Evolutionary conservation across 2,113 vertebrate species (phyloP).

Genomic region (Ameiurus melas): DNA sequence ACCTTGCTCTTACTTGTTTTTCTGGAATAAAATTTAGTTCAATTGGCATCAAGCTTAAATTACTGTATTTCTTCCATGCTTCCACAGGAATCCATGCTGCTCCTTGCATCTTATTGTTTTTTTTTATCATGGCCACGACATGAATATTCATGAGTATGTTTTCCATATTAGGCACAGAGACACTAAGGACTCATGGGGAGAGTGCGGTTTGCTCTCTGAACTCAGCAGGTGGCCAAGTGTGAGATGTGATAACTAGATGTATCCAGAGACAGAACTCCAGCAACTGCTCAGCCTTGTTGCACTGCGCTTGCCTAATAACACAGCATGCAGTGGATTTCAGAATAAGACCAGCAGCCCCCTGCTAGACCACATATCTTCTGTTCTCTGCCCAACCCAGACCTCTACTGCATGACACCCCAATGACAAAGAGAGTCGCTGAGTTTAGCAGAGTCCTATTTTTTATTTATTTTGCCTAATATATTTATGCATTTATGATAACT

Average conservation of each 20-base stretch:
- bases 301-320: conserved; percentile 68
- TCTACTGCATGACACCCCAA: conserved; percentile 42
- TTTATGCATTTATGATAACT: background rate
- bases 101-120: conserved; percentile 33
- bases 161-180: conserved; percentile 75
- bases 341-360: conserved; percentile 52
- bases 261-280: conserved; percentile 65
- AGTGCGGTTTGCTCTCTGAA: conserved; percentile 68
- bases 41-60: conserved; percentile 45
- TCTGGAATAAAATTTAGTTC: conserved; percentile 33
- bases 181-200: conserved; percentile 65
- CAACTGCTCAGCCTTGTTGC: conserved; percentile 61
- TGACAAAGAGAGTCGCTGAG: conserved; percentile 19
- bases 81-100: conserved; percentile 33
- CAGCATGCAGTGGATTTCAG: conserved; percentile 64
- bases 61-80: conserved; percentile 29
- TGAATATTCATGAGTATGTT: conserved; percentile 65
- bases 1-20: conserved; percentile 21
- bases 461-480: conserved; percentile 28
- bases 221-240: conserved; percentile 72
- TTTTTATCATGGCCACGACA: conserved; percentile 37
- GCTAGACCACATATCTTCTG: conserved; percentile 16
- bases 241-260: conserved; percentile 77
- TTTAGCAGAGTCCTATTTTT: conserved; percentile 15
- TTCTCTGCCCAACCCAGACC: conserved; percentile 45